Evolutionary conservation across 2,113 vertebrate genomes (phyloP).

Genomic region (Mesembrinibis cayennensis): DNA sequence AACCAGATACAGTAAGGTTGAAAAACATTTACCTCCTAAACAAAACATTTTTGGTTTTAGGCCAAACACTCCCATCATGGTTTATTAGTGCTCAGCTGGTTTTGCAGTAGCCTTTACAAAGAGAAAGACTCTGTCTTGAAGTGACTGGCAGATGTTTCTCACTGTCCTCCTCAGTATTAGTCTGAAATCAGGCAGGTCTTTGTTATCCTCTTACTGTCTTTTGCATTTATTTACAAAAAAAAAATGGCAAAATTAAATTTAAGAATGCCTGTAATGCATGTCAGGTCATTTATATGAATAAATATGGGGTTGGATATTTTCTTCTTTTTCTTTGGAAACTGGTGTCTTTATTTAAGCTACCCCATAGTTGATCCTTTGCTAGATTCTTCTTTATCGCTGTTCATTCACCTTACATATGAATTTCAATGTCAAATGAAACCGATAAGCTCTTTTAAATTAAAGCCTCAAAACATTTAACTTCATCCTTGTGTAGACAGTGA

Average conservation of each 20-base stretch:
- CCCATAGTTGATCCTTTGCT: not conserved
- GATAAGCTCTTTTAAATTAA: slow-evolving; percentile 27
- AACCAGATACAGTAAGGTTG: not conserved
- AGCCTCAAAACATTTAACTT: slow-evolving; percentile 3
- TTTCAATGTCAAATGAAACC: not conserved
- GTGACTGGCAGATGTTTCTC: not conserved
- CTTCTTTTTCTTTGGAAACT: not conserved
- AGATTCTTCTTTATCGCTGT: not conserved
- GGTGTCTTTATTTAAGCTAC: not conserved
- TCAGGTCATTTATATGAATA: not conserved
- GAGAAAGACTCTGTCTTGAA: not conserved
- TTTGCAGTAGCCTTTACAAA: not conserved
- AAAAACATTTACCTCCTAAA: not conserved
- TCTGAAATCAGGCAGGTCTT: not conserved
- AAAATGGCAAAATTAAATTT: not conserved
- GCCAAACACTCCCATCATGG: not conserved
- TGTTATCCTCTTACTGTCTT: not conserved
- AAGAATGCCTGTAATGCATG: not conserved
- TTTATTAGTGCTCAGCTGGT: not conserved
- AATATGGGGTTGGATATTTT: not conserved
- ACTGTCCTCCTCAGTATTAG: not conserved
- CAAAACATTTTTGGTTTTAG: not conserved
- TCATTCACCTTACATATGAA: not conserved
- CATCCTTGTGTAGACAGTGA: not conserved
- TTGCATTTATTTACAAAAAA: not conserved